Conservation (phyloP, 1,140 invertebrate species). For the Danaus melanippus region DNA sequence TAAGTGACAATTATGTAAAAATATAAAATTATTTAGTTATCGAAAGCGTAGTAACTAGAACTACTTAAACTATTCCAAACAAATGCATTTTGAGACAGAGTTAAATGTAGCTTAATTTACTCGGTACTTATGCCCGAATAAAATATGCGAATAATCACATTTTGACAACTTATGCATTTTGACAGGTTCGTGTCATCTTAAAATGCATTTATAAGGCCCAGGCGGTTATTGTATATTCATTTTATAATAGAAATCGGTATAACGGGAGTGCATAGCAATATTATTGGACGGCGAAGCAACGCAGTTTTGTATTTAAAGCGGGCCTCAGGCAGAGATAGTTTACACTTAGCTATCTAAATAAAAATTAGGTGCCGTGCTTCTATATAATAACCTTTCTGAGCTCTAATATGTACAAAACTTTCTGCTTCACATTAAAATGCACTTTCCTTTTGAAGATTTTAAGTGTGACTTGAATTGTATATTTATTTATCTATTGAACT, state of each 20-base stretch:
- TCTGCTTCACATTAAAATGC: constrained; percentile 9
- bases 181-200: no score
- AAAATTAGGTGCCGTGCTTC: constrained; percentile 20
- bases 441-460: not conserved
- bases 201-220: no score
- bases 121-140: no score
- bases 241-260: not conserved
- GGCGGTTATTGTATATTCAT: no score
- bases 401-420: constrained; percentile 21
- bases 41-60: no score
- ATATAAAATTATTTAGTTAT: no score
- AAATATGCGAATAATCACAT: no score
- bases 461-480: not conserved
- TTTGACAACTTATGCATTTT: no score
- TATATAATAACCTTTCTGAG: constrained; percentile 11
- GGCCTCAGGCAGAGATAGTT: constrained; percentile 25
- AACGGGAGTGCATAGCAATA: constrained; percentile 24
- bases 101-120: no score
- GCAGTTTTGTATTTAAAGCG: constrained; percentile 34
- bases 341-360: constrained; percentile 23
- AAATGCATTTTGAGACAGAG: no score
- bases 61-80: no score
- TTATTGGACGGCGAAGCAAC: constrained; percentile 55
- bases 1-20: no score
- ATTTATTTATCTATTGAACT: not conserved